These are phyloP conservation scores for Phyllotreta striolata DNA, from an alignment of 2,888 invertebrate species.

Conservation along the genomic window DNA sequence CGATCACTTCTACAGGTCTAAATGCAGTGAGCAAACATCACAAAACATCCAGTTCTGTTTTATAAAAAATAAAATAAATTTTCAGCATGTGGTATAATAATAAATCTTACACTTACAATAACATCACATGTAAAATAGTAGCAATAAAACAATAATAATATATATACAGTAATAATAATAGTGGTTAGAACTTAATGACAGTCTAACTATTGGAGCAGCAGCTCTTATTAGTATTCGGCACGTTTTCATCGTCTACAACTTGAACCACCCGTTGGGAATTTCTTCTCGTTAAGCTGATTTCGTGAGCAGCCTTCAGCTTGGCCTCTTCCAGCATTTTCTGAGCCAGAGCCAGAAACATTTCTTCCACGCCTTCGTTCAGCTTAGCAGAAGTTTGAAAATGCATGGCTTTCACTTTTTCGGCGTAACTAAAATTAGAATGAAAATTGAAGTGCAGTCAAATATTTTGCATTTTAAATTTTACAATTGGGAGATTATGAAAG, in stretches of 20 bases:
- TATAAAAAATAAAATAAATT: no score
- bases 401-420: slow-evolving; percentile 87
- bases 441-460: neutral
- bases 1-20: no score
- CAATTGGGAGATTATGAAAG: no score
- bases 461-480: neutral
- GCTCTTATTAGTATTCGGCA: slow-evolving; percentile 23
- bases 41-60: no score
- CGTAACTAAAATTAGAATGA: slow-evolving; percentile 72
- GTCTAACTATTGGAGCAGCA: slow-evolving; percentile 26
- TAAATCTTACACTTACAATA: slow-evolving; percentile 9
- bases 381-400: slow-evolving; percentile 96
- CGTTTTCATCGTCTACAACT: slow-evolving; percentile 57
- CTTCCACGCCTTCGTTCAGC: slow-evolving; percentile 88
- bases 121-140: slow-evolving; percentile 30
- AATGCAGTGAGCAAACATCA: no score
- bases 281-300: slow-evolving; percentile 51
- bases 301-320: slow-evolving; percentile 54
- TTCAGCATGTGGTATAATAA: no score
- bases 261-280: slow-evolving; percentile 58
- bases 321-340: slow-evolving; percentile 72
- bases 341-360: slow-evolving; percentile 86
- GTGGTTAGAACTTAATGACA: slow-evolving; percentile 2
- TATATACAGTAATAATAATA: slow-evolving; percentile 19
- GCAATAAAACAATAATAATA: slow-evolving; percentile 25